phyloP scores from a whole-genome alignment of 2,113 vertebrate species.

The Charina bottae region DNA sequence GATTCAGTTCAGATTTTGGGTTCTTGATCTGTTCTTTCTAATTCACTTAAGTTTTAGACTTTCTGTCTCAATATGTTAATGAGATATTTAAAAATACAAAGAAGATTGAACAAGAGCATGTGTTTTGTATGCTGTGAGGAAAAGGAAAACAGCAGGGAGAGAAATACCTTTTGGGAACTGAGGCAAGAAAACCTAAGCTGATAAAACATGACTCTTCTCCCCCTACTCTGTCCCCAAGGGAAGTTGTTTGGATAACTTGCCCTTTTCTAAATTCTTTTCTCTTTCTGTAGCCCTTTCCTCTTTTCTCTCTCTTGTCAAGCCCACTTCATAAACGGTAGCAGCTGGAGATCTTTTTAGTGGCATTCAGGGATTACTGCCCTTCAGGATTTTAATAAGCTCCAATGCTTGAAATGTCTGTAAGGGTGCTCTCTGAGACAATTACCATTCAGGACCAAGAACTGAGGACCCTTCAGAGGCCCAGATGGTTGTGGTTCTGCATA shows the following conservation, averaged over 20 bases:
- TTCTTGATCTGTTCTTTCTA: constrained; percentile 41
- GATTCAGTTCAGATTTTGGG: constrained; percentile 43
- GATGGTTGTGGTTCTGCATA: constrained; percentile 64
- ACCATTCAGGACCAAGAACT: constrained; percentile 69
- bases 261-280: constrained; percentile 69
- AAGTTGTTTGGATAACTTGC: constrained; percentile 74
- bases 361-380: constrained; percentile 86
- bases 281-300: constrained; percentile 44
- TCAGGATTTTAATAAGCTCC: constrained; percentile 83
- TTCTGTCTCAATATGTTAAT: constrained; percentile 33
- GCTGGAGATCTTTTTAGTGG: constrained; percentile 82
- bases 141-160: constrained; percentile 29
- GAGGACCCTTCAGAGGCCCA: constrained; percentile 67
- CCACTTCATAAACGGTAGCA: constrained; percentile 84
- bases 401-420: constrained; percentile 77
- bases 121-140: constrained; percentile 17
- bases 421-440: constrained; percentile 81
- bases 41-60: constrained; percentile 29
- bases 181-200: constrained; percentile 71
- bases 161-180: constrained; percentile 61
- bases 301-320: constrained; percentile 71
- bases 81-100: constrained; percentile 40
- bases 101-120: constrained; percentile 52
- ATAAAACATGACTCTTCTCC: constrained; percentile 69
- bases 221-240: constrained; percentile 35